These are phyloP conservation scores for Sardina pilchardus DNA, from an alignment of 2,113 vertebrate species.

Conservation along the genomic window DNA sequence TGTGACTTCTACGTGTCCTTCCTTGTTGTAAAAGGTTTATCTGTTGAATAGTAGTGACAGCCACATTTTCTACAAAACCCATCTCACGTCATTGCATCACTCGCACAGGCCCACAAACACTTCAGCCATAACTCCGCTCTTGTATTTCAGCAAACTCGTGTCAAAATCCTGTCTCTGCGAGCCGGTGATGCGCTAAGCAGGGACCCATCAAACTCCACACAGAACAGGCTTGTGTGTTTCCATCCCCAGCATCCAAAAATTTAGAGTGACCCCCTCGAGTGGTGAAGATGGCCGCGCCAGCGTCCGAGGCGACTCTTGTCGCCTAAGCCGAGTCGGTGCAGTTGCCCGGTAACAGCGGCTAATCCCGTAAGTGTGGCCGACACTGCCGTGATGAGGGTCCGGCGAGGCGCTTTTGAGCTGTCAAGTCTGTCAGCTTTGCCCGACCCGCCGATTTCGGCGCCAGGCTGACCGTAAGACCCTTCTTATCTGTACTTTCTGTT, in stretches of 20 bases:
- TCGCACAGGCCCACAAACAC: background rate
- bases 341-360: conserved; percentile 23
- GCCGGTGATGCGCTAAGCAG: background rate
- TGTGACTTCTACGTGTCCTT: background rate
- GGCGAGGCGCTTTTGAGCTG: background rate
- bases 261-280: background rate
- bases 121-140: background rate
- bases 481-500: conserved; percentile 28
- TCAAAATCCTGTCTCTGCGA: background rate
- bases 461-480: conserved; percentile 18
- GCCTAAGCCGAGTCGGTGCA: background rate
- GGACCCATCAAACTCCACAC: background rate
- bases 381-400: conserved; percentile 15
- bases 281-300: background rate
- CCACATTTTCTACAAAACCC: background rate
- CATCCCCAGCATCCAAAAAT: background rate
- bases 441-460: conserved; percentile 15
- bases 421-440: conserved; percentile 24
- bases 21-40: background rate
- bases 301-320: background rate
- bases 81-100: background rate
- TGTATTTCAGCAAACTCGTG: background rate
- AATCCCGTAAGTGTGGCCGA: conserved; percentile 23
- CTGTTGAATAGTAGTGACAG: background rate
- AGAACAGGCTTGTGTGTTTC: background rate